These are phyloP conservation scores for Melinaea marsaeus DNA, from an alignment of 2,888 invertebrate species.

Conservation along the genomic window DNA sequence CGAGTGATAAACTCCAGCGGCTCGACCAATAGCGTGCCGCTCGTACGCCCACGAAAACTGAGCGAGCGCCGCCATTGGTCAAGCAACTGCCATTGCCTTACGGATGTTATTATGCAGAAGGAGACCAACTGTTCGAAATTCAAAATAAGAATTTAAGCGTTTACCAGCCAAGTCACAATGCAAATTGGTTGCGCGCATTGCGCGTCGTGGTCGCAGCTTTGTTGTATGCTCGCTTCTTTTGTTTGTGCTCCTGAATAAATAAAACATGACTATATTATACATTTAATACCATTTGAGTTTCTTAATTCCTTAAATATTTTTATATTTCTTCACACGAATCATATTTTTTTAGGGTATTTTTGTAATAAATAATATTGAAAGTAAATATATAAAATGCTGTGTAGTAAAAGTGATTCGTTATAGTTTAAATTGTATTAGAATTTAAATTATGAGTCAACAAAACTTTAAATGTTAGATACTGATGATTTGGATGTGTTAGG, in stretches of 20 bases:
- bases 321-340: neutral
- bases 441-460: too few species aligned
- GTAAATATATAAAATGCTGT: too few species aligned
- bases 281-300: neutral
- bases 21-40: conserved; percentile 59
- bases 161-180: conserved; percentile 70
- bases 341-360: neutral
- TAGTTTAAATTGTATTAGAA: too few species aligned
- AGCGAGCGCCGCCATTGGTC: conserved; percentile 67
- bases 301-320: too few species aligned
- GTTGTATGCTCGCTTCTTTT: conserved; percentile 33
- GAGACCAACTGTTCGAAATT: conserved; percentile 69
- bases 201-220: conserved; percentile 61
- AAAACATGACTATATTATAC: conserved; percentile 29
- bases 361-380: too few species aligned
- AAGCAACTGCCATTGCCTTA: conserved; percentile 76
- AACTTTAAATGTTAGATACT: too few species aligned
- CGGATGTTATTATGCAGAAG: conserved; percentile 76
- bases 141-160: conserved; percentile 75
- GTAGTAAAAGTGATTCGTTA: too few species aligned
- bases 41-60: conserved; percentile 70
- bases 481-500: too few species aligned
- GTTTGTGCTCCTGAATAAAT: conserved; percentile 30
- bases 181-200: conserved; percentile 72
- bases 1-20: conserved; percentile 67